Evolutionary conservation across 2,888 invertebrate species (phyloP).

Genomic region (Agrotis ipsilon): DNA sequence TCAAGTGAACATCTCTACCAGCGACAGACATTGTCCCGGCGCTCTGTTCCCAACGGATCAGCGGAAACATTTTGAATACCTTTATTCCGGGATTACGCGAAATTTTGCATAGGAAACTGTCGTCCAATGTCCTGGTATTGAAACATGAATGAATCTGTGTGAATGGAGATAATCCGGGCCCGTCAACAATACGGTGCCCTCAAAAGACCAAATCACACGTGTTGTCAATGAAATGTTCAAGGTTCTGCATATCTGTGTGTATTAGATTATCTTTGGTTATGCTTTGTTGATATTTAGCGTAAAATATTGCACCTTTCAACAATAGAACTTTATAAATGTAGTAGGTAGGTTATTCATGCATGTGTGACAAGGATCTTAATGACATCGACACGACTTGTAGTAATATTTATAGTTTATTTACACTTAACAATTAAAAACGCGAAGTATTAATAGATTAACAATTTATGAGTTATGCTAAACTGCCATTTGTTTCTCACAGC

Average conservation of each 20-base stretch:
- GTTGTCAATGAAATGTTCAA: conserved; percentile 83
- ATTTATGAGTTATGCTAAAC: neutral
- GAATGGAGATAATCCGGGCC: conserved; percentile 79
- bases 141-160: conserved; percentile 75
- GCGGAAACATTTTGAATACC: conserved; percentile 86
- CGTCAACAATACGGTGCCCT: conserved; percentile 79
- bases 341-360: neutral
- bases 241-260: conserved; percentile 77
- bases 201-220: conserved; percentile 85
- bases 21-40: conserved; percentile 73
- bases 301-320: conserved; percentile 59
- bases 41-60: conserved; percentile 69
- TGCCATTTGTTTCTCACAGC: too few species aligned
- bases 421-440: neutral
- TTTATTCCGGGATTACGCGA: conserved; percentile 89
- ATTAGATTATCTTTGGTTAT: conserved; percentile 79
- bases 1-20: conserved; percentile 86
- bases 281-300: conserved; percentile 55
- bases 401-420: conserved; percentile 1
- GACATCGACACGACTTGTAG: neutral
- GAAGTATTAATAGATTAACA: neutral
- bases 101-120: conserved; percentile 90
- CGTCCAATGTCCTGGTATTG: conserved; percentile 84
- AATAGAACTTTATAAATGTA: conserved; percentile 19
- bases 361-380: neutral